Conservation (phyloP, 2,113 vertebrate species). For the Oreocharis arfaki region DNA sequence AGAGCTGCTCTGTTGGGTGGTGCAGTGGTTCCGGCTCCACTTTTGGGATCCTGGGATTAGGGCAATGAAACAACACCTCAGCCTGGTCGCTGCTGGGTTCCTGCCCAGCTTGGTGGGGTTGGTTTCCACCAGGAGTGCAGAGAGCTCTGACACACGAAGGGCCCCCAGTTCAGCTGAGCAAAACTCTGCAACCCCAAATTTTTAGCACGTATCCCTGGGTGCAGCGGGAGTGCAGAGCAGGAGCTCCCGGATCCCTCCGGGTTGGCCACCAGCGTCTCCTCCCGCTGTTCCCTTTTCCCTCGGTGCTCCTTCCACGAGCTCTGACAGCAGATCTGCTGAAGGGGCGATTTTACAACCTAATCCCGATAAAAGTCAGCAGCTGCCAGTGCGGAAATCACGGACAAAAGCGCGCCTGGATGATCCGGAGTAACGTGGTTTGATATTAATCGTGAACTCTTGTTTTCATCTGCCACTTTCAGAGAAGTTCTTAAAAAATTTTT, state of each 20-base stretch:
- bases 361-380: not conserved
- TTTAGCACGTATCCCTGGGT: not conserved
- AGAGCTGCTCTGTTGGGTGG: not conserved
- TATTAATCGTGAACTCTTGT: not conserved
- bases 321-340: not conserved
- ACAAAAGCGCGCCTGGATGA: not conserved
- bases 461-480: not conserved
- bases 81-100: not conserved
- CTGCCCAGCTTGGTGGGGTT: not conserved
- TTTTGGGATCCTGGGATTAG: not conserved
- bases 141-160: not conserved
- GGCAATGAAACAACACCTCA: fast-evolving
- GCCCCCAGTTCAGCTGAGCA: not conserved
- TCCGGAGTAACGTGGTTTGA: not conserved
- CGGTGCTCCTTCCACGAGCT: not conserved
- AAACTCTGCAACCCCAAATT: not conserved
- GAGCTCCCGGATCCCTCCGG: not conserved
- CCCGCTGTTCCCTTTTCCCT: not conserved
- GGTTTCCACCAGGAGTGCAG: not conserved
- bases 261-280: not conserved
- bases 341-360: not conserved
- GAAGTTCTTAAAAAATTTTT: not conserved
- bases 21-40: not conserved
- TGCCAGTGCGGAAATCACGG: fast-evolving
- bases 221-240: not conserved